Conservation (phyloP, 2,888 invertebrate species). For the Lycia hirtaria region DNA sequence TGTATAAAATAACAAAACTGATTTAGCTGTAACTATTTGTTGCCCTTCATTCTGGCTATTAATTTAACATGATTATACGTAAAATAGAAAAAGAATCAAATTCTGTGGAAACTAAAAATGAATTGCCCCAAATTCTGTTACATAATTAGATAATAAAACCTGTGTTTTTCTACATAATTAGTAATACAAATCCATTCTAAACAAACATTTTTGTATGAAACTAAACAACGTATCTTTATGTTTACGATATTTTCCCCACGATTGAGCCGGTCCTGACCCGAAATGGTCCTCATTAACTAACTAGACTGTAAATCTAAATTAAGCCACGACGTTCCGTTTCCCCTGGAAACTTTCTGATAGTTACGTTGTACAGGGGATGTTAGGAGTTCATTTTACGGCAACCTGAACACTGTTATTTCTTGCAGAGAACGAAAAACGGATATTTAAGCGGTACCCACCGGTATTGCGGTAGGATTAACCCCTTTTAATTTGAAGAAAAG, state of each 20-base stretch:
- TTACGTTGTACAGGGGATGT: slow-evolving; percentile 29
- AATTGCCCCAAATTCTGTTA: too few relatives aligned
- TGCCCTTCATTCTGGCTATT: too few relatives aligned
- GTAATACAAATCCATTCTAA: not conserved
- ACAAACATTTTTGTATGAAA: slow-evolving; percentile 7
- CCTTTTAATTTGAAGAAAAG: too few relatives aligned
- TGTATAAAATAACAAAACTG: too few relatives aligned
- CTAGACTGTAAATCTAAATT: slow-evolving; percentile 41
- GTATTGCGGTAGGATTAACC: not conserved
- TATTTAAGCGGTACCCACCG: slow-evolving; percentile 27
- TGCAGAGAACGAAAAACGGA: slow-evolving; percentile 28
- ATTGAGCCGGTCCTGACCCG: slow-evolving; percentile 23
- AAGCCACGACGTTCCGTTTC: slow-evolving; percentile 40
- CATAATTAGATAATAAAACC: too few relatives aligned
- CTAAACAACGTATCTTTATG: slow-evolving; percentile 7
- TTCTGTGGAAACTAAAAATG: too few relatives aligned
- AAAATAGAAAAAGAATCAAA: too few relatives aligned
- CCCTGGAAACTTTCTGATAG: slow-evolving; percentile 31
- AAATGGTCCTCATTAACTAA: slow-evolving; percentile 34
- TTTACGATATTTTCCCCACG: slow-evolving; percentile 14
- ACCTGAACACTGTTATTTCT: slow-evolving; percentile 48
- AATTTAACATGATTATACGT: too few relatives aligned
- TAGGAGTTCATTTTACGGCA: slow-evolving; percentile 37
- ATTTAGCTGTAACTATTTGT: too few relatives aligned
- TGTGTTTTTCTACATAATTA: too few relatives aligned